phyloP scores from a whole-genome alignment of 2,113 vertebrate species.

The Tragelaphus strepsiceros region DNA sequence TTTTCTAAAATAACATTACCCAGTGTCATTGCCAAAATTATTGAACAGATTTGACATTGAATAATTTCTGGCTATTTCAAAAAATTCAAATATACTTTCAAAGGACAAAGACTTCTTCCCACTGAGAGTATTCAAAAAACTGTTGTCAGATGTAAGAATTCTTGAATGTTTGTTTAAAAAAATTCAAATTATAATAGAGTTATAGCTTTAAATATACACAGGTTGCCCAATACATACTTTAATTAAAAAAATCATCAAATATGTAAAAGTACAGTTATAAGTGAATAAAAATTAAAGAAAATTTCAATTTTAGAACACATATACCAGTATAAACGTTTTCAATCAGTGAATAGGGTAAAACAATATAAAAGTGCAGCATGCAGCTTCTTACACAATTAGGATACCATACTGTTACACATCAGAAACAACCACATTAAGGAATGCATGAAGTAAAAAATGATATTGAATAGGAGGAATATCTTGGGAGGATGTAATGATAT shows the following conservation, averaged over 20 bases:
- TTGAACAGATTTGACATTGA: constrained; percentile 45
- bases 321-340: not conserved
- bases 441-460: not conserved
- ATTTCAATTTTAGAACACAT: not conserved
- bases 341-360: not conserved
- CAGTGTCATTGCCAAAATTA: not conserved
- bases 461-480: not conserved
- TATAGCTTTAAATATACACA: not conserved
- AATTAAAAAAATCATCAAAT: not conserved
- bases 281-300: not conserved
- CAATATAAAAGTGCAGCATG: not conserved
- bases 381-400: not conserved
- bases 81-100: constrained; percentile 45
- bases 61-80: constrained; percentile 47
- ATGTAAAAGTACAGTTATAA: not conserved
- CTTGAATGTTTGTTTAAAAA: constrained; percentile 3
- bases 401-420: not conserved
- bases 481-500: not conserved
- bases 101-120: constrained; percentile 51
- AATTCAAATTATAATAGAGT: not conserved
- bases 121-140: constrained; percentile 43
- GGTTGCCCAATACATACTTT: not conserved
- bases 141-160: constrained; percentile 17
- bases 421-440: not conserved
- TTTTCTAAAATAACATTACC: constrained; percentile 10